phyloP scores from a whole-genome alignment of 2,888 invertebrate genomes.

The Polia nebulosa region DNA sequence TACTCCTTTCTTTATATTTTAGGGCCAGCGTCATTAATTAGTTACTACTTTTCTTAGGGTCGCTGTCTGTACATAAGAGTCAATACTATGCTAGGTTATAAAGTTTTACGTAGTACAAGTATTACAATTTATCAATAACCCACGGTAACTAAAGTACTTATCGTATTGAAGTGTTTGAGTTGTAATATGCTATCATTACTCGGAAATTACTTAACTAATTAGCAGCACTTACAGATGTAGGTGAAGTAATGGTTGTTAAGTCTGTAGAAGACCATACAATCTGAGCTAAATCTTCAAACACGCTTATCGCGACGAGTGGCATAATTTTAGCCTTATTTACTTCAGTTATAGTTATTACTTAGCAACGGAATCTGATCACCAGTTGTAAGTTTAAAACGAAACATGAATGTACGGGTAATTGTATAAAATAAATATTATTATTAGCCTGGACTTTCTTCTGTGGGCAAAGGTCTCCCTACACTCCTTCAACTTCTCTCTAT shows the following conservation, averaged over 20 bases:
- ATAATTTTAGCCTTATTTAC: constrained; percentile 34
- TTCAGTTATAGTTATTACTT: constrained; percentile 4
- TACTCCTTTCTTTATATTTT: too few species aligned
- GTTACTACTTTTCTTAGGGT: too few species aligned
- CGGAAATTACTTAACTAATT: constrained; percentile 41
- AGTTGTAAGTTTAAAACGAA: background rate
- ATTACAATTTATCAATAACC: background rate
- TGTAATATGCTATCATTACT: constrained; percentile 20
- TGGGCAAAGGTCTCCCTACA: too few species aligned
- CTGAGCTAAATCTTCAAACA: constrained; percentile 53
- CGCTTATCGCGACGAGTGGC: constrained; percentile 36
- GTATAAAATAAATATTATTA: background rate
- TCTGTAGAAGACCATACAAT: constrained; percentile 45
- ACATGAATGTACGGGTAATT: background rate
- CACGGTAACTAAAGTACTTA: background rate
- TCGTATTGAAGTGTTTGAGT: constrained; percentile 14
- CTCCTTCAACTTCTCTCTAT: too few species aligned
- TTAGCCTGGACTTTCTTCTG: too few species aligned
- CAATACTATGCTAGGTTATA: too few species aligned
- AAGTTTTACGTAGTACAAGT: background rate
- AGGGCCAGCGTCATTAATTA: too few species aligned
- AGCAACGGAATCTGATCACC: background rate
- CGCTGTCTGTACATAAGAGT: too few species aligned
- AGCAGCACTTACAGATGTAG: constrained; percentile 36
- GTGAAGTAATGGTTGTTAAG: constrained; percentile 47